Evolutionary conservation across 2,888 invertebrate species (phyloP).

Genomic region (Agrochola lota): DNA sequence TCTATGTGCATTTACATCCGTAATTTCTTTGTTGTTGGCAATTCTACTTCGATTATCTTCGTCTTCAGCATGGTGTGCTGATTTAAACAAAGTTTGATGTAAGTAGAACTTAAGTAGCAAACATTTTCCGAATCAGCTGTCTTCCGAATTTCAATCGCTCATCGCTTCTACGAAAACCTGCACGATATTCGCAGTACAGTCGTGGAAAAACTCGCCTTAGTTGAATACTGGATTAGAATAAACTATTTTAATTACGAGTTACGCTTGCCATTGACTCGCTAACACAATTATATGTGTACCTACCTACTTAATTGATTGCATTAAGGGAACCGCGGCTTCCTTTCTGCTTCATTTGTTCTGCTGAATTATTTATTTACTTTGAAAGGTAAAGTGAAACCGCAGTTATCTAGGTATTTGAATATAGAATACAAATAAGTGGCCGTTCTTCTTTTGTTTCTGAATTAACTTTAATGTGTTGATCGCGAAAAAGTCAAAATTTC

Average conservation of each 20-base stretch:
- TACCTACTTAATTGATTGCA: conserved; percentile 77
- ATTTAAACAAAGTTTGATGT: background rate
- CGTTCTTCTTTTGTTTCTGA: background rate
- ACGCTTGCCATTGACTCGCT: conserved; percentile 76
- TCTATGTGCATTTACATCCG: no score
- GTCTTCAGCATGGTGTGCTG: background rate
- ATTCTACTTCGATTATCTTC: background rate
- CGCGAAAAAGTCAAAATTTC: background rate
- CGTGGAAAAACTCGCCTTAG: conserved; percentile 81
- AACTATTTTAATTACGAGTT: conserved; percentile 85
- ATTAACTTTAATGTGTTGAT: background rate
- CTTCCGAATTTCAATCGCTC: conserved; percentile 56
- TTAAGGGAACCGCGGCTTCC: conserved; percentile 55
- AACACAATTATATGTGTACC: conserved; percentile 76
- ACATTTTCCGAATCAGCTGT: background rate
- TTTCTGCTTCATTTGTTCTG: conserved; percentile 74
- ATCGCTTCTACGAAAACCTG: conserved; percentile 61
- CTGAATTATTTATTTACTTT: conserved; percentile 70
- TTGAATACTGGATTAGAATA: conserved; percentile 79
- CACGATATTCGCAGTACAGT: conserved; percentile 73
- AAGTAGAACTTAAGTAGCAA: background rate
- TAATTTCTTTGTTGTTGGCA: background rate
- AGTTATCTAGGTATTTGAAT: conserved; percentile 41
- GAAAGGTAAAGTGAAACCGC: conserved; percentile 30
- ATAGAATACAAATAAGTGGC: conserved; percentile 18